phyloP scores from a whole-genome alignment of 2,113 vertebrate genomes.

The Cariama cristata region DNA sequence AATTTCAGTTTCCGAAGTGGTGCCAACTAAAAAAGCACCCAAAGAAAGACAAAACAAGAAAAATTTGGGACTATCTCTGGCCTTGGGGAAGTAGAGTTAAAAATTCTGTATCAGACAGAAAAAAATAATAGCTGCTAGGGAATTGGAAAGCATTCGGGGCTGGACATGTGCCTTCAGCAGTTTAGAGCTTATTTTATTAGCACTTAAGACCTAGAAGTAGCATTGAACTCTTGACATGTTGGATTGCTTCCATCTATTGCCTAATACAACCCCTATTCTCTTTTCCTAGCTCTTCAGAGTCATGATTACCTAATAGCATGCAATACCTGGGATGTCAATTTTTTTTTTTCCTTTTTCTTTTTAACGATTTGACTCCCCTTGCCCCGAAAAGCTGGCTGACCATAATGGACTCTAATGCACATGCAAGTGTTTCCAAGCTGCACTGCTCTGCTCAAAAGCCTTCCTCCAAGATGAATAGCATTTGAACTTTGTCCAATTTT shows the following conservation, averaged over 20 bases:
- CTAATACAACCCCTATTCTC: conserved; percentile 11
- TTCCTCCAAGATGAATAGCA: conserved; percentile 45
- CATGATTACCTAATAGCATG: not conserved
- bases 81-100: not conserved
- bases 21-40: not conserved
- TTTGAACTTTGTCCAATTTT: conserved; percentile 62
- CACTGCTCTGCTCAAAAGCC: conserved; percentile 5
- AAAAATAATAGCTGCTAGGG: not conserved
- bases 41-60: not conserved
- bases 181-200: conserved; percentile 69
- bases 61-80: not conserved
- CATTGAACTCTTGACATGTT: conserved; percentile 56
- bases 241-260: conserved; percentile 52
- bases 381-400: not conserved
- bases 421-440: not conserved
- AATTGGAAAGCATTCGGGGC: conserved; percentile 18
- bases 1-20: not conserved
- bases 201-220: conserved; percentile 68
- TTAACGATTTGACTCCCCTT: not conserved
- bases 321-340: not conserved
- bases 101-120: not conserved
- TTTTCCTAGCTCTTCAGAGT: not conserved
- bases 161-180: conserved; percentile 51
- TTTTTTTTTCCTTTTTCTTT: not conserved
- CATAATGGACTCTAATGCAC: not conserved